phyloP scores from a whole-genome alignment of 1,140 invertebrate genomes.

The Wasmannia auropunctata region DNA sequence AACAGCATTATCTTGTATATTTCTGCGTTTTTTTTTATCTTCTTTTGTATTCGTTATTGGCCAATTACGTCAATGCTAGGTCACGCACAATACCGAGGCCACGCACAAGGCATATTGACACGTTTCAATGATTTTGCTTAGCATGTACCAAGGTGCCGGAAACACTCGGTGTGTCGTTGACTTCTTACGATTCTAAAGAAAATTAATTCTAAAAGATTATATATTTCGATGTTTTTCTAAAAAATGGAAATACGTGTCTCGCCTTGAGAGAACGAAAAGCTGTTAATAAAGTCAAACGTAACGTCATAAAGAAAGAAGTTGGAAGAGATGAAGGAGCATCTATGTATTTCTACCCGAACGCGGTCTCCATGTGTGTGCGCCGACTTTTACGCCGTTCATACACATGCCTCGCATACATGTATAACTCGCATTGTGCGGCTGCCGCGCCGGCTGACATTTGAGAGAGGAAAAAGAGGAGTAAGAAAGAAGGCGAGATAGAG shows the following conservation, averaged over 20 bases:
- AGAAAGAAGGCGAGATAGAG: slow-evolving; percentile 47
- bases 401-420: slow-evolving; percentile 29
- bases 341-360: slow-evolving; percentile 7
- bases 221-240: slow-evolving; percentile 44
- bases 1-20: not conserved
- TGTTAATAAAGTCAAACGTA: slow-evolving; percentile 48
- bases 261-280: slow-evolving; percentile 1
- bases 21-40: not conserved
- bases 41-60: not conserved
- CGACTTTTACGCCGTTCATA: slow-evolving; percentile 18
- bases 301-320: not conserved
- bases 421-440: slow-evolving; percentile 56
- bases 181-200: not conserved
- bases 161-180: not conserved
- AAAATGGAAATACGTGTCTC: slow-evolving; percentile 38
- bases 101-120: not conserved
- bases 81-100: not conserved
- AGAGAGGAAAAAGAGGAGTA: slow-evolving; percentile 59
- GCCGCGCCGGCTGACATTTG: slow-evolving; percentile 70
- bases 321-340: slow-evolving; percentile 15
- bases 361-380: slow-evolving; percentile 13
- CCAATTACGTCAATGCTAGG: not conserved
- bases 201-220: not conserved
- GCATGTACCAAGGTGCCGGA: not conserved
- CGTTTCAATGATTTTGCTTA: not conserved